Percentiles rank a stretch among this genome's conserved stretches.
These are phyloP conservation scores for Lipophrys pholis DNA, from an alignment of 2,113 vertebrate species.

Conservation along the genomic window DNA sequence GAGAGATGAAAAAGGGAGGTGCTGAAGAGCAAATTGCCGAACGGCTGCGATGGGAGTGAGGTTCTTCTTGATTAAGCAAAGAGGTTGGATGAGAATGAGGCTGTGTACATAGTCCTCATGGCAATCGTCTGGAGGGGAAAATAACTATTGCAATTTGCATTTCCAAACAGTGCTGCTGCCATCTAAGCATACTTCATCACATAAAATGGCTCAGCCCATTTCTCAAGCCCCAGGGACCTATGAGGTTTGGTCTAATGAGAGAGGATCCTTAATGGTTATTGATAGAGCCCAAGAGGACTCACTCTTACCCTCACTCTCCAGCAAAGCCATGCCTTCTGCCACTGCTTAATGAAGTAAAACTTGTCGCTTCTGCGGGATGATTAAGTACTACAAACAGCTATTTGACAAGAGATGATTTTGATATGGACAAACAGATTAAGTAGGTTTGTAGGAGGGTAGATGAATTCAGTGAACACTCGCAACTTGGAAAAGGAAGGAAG, in stretches of 20 bases:
- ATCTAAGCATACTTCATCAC: constrained; percentile 60
- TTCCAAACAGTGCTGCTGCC: constrained; percentile 62
- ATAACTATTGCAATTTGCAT: constrained; percentile 69
- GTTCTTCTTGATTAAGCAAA: constrained; percentile 68
- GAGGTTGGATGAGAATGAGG: constrained; percentile 56
- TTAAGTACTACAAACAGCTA: constrained; percentile 67
- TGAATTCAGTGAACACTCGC: too few species aligned
- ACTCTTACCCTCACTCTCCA: constrained; percentile 48
- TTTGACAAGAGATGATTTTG: constrained; percentile 17
- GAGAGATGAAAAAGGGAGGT: constrained; percentile 28
- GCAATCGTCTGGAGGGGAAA: constrained; percentile 50
- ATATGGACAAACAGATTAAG: constrained; percentile 35
- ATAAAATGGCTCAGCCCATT: constrained; percentile 48
- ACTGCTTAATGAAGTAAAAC: constrained; percentile 73
- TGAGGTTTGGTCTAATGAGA: constrained; percentile 73
- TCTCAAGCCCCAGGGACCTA: constrained; percentile 51
- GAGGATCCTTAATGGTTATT: constrained; percentile 77
- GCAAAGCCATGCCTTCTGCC: constrained; percentile 51
- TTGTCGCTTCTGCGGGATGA: constrained; percentile 56
- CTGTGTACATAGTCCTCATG: constrained; percentile 42
- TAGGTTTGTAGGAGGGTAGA: background rate
- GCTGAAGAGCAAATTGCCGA: constrained; percentile 36
- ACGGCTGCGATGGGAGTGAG: constrained; percentile 26
- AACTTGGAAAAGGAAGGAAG: too few species aligned
- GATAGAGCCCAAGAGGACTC: constrained; percentile 69